A percentile compares a stretch with the other conserved stretches of the same genome.
Conservation (phyloP, 2,113 vertebrate genomes). For the Gopherus evgoodei region DNA sequence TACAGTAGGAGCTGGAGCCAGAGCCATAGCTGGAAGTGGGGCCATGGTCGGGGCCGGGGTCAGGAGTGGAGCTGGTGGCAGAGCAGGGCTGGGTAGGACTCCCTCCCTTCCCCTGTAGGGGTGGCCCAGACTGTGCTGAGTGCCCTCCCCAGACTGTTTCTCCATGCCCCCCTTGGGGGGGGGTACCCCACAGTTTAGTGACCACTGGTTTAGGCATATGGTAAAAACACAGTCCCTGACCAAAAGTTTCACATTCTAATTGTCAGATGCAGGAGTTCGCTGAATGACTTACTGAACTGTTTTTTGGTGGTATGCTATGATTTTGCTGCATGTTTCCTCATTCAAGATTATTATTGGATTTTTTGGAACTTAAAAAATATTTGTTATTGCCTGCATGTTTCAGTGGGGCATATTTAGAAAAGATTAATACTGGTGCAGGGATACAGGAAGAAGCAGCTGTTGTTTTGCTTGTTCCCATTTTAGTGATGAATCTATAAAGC, state of each 20-base stretch:
- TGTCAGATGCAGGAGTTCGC: neutral
- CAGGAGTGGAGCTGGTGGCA: too few relatives aligned
- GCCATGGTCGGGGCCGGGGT: too few relatives aligned
- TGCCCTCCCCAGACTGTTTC: too few relatives aligned
- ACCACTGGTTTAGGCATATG: neutral
- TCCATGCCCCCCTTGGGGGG: too few relatives aligned
- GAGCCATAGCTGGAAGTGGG: too few relatives aligned
- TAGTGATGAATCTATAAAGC: neutral
- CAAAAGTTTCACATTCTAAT: neutral
- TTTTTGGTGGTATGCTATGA: neutral
- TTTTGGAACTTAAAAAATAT: neutral
- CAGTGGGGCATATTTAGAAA: neutral
- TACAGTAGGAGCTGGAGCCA: too few relatives aligned
- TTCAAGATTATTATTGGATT: neutral
- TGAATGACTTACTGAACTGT: neutral
- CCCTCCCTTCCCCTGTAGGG: too few relatives aligned
- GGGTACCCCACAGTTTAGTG: too few relatives aligned
- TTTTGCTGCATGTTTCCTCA: neutral
- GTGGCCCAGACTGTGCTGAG: too few relatives aligned
- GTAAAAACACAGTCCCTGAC: neutral
- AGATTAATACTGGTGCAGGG: neutral
- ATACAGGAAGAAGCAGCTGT: neutral
- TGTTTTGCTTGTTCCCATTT: neutral
- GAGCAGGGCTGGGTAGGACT: too few relatives aligned
- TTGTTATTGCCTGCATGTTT: neutral